Evolutionary conservation across 2,888 invertebrate genomes (phyloP), one percentile per base, ranked within the genome.

Genomic region (Sinopyrophorus schimmeli): DNA sequence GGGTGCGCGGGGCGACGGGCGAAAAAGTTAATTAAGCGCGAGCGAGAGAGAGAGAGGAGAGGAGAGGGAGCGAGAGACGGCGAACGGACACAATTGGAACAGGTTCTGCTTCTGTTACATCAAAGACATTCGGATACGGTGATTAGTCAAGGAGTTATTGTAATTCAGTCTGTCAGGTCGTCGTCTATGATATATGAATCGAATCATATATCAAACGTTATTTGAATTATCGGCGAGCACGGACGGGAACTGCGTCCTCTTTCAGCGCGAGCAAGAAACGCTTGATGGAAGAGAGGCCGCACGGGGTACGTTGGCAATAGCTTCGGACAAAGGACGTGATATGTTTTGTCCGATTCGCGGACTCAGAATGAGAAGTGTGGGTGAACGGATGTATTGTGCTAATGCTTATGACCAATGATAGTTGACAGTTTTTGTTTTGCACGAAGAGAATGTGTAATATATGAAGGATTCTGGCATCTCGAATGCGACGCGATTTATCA

Each of bases 161-260:
- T 62, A 60, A 64, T 63, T 61, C 65, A 59, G 60, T 66, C 65
- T 69, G 69, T 66, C 66, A 67, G 61, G 60, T 63, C 60, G 49
- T 63, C 60, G 49, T 62, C 63, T 66, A 67, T 68, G 69, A 69
- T 68, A 67, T 69, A 68, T 68, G 67, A 67, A 64, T 66, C 68
- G 66, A 66, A 63, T 66, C 70, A 70, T 70, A 70, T 68, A 70
- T 70, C 70, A 69, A 61, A n/a, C 63, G 63, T 63, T 68, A 68
- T 67, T 65, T 55, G 47, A 28, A 17, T 12, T 16, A 34, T 32
- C 38, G 34, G 26, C 14, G 38, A 24, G 5, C 35, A 37, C 41
- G 41, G 11, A 7, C 9, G 12, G 15, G 30, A 26, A 18, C 9
- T 37, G 16, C 27, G 24, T 52, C 52, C 32, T 40, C 34, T 9